These are phyloP conservation scores for Hystrix brachyura DNA, from an alignment of 2,113 vertebrate genomes.

Conservation along the genomic window DNA sequence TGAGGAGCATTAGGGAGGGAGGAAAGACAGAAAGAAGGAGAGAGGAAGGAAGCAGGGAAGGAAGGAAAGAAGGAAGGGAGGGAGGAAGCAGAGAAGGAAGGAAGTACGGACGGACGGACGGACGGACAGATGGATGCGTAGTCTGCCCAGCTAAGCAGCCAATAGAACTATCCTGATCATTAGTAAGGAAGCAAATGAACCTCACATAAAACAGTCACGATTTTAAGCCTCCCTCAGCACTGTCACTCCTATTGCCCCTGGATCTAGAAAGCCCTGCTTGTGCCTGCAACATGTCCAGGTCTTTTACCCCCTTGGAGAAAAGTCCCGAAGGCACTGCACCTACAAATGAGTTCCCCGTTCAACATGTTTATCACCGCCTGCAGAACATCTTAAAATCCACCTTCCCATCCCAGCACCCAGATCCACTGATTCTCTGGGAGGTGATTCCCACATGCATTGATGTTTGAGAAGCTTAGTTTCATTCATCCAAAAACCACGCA, in stretches of 20 bases:
- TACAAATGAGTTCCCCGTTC: neutral
- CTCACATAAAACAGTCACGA: accelerated
- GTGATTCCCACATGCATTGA: neutral
- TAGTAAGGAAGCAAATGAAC: neutral
- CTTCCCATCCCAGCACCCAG: neutral
- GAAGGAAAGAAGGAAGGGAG: too few species aligned
- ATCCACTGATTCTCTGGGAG: neutral
- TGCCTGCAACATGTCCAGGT: neutral
- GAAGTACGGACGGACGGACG: neutral
- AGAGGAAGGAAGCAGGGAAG: accelerated
- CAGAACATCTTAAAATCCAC: neutral
- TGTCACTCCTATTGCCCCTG: neutral
- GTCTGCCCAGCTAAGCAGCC: neutral
- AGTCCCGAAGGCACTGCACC: neutral
- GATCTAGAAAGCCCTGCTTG: neutral
- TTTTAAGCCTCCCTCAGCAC: too few species aligned
- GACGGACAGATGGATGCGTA: too few species aligned
- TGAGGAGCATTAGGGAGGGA: neutral
- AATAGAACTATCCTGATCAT: too few species aligned
- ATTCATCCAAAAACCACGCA: neutral
- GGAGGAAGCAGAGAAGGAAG: accelerated
- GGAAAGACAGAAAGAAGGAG: too few species aligned
- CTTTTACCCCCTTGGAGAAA: neutral
- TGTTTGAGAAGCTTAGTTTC: neutral
- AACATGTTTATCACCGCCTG: neutral